Evolutionary conservation across 2,113 vertebrate genomes (phyloP).

Genomic region (Rhea pennata): DNA sequence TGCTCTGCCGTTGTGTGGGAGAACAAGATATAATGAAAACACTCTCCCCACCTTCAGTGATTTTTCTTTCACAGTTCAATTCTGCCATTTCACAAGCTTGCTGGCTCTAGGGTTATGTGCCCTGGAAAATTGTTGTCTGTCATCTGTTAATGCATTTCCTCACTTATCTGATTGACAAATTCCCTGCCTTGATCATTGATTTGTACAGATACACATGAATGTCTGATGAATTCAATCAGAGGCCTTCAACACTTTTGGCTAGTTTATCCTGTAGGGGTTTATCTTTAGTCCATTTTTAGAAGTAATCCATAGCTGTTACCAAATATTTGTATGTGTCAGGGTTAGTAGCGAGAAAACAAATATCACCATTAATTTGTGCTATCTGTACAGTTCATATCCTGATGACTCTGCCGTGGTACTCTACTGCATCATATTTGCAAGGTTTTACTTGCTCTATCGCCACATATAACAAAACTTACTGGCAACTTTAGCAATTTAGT

Average conservation of each 20-base stretch:
- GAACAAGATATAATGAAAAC: not conserved
- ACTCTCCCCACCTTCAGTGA: conserved; percentile 7
- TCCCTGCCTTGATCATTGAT: conserved; percentile 60
- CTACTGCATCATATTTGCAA: not conserved
- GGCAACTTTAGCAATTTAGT: not conserved
- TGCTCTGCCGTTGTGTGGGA: not conserved
- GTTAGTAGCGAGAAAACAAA: conserved; percentile 50
- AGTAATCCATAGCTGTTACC: conserved; percentile 35
- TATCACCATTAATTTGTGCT: conserved; percentile 51
- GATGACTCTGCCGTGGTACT: not conserved
- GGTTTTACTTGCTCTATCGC: not conserved
- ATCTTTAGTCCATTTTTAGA: conserved; percentile 39
- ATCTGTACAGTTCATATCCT: not conserved
- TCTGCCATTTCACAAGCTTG: conserved; percentile 66
- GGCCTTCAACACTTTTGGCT: conserved; percentile 52
- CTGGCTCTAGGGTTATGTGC: conserved; percentile 50
- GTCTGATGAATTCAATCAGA: conserved; percentile 63
- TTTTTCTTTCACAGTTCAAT: conserved; percentile 67
- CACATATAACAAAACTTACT: not conserved
- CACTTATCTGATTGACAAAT: conserved; percentile 67
- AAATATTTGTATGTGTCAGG: conserved; percentile 40
- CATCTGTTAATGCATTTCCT: conserved; percentile 74
- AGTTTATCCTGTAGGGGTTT: conserved; percentile 55
- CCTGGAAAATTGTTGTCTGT: conserved; percentile 69
- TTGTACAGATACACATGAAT: conserved; percentile 37